Evolutionary conservation across 30 jellyfish, hydroid and myxozoan species (phyloP).

Genomic region (Sanderia malayensis): DNA sequence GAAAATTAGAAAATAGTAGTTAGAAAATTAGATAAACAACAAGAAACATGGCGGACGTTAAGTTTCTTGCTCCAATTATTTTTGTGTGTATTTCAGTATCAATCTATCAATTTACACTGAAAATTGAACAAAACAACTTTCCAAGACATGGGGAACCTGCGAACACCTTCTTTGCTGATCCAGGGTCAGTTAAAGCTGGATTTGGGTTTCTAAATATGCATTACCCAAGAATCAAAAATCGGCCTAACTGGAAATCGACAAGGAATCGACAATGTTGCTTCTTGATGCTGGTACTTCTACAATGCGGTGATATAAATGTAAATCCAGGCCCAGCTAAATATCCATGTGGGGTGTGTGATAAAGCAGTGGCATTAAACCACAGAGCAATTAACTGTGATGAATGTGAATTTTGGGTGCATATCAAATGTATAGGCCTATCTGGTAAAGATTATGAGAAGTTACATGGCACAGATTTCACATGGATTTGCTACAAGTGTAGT

Average conservation of each 20-base stretch:
- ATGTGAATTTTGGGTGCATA: constrained; percentile 12
- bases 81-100: constrained; percentile 3
- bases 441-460: constrained; percentile 13
- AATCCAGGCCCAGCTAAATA: constrained; percentile 14
- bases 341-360: constrained; percentile 11
- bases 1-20: too few species aligned
- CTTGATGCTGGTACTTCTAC: constrained; percentile 16
- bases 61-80: constrained; percentile 17
- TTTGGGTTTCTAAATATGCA: background rate
- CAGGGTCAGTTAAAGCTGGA: constrained; percentile 10
- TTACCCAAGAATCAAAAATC: constrained; percentile 16
- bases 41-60: constrained; percentile 20
- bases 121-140: constrained; percentile 13
- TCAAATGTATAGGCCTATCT: constrained; percentile 17
- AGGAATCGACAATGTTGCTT: constrained; percentile 16
- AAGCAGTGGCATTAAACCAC: constrained; percentile 17
- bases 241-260: constrained; percentile 22
- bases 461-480: constrained; percentile 10
- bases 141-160: constrained; percentile 10
- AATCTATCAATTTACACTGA: background rate
- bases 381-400: constrained; percentile 18
- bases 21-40: too few species aligned
- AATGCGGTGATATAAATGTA: constrained; percentile 11
- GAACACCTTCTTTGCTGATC: constrained; percentile 12
- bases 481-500: constrained; percentile 14